phyloP scores from a whole-genome alignment of 2,797 vertebrate species.

The Poeciliopsis gracilis region DNA sequence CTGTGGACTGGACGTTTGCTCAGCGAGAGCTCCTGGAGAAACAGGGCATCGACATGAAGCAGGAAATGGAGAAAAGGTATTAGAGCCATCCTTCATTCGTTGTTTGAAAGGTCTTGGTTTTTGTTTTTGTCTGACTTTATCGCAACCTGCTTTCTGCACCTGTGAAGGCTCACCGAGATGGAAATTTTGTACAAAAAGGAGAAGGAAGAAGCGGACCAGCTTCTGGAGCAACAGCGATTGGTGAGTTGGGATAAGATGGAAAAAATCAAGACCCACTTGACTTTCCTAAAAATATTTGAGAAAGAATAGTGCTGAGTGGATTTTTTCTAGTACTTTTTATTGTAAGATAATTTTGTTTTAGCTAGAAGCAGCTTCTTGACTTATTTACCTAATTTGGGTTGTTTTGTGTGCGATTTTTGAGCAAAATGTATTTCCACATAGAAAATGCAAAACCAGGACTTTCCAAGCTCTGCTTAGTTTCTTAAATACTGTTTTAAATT shows the following conservation, averaged over 20 bases:
- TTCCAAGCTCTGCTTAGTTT: conserved; percentile 36
- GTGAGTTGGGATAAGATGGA: conserved; percentile 78
- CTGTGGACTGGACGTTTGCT: conserved; percentile 98
- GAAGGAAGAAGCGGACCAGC: conserved; percentile 97
- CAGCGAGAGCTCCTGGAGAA: conserved; percentile 98
- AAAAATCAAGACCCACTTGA: conserved; percentile 33
- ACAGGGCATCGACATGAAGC: conserved; percentile 99
- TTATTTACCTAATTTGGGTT: conserved; percentile 36
- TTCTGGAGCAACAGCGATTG: conserved; percentile 98
- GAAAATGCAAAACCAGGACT: conserved; percentile 52
- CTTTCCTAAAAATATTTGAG: conserved; percentile 7
- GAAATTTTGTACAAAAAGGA: conserved; percentile 99
- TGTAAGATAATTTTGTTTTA: background rate
- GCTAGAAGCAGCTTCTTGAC: conserved; percentile 20
- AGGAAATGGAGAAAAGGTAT: conserved; percentile 99
- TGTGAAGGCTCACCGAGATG: conserved; percentile 94
- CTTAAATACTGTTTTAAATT: conserved; percentile 63
- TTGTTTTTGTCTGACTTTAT: conserved; percentile 13
- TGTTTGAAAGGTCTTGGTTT: background rate
- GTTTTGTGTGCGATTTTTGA: conserved; percentile 27
- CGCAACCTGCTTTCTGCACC: conserved; percentile 18
- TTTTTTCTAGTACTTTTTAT: conserved; percentile 21
- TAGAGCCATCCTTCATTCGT: background rate
- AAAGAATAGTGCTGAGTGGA: conserved; percentile 20
- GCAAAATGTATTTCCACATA: conserved; percentile 31